Conservation (phyloP, 2,113 vertebrate genomes). For the Tragelaphus imberbis region DNA sequence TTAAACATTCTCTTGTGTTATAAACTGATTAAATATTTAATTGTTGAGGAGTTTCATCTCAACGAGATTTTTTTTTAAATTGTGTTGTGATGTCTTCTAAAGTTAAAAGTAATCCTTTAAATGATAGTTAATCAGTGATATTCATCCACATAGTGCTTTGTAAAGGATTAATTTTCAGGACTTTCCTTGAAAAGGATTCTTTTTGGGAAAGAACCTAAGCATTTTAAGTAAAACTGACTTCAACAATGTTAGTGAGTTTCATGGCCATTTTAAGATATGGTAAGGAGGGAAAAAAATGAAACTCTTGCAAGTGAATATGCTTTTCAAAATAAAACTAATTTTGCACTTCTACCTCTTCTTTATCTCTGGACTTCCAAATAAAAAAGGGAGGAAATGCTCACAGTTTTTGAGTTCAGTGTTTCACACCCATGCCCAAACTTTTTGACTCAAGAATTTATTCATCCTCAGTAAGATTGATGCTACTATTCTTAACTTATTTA, state of each 20-base stretch:
- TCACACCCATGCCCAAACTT: not conserved
- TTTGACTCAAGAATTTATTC: not conserved
- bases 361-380: not conserved
- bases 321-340: conserved; percentile 31
- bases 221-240: conserved; percentile 33
- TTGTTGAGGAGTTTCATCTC: conserved; percentile 49
- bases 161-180: conserved; percentile 43
- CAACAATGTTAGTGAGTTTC: not conserved
- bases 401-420: not conserved
- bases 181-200: conserved; percentile 23
- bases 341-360: not conserved
- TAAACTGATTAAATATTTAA: conserved; percentile 65
- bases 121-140: conserved; percentile 48
- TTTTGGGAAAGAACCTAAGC: conserved; percentile 41
- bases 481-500: not conserved
- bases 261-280: not conserved
- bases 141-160: conserved; percentile 30
- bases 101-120: conserved; percentile 57
- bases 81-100: conserved; percentile 49
- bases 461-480: not conserved
- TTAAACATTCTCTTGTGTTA: conserved; percentile 58
- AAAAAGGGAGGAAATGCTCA: not conserved
- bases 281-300: not conserved
- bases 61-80: conserved; percentile 30
- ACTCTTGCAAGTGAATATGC: not conserved